Percentiles rank a stretch among this genome's conserved stretches.
Conservation (phyloP, 1,140 invertebrate species). For the Ectropis grisescens region DNA sequence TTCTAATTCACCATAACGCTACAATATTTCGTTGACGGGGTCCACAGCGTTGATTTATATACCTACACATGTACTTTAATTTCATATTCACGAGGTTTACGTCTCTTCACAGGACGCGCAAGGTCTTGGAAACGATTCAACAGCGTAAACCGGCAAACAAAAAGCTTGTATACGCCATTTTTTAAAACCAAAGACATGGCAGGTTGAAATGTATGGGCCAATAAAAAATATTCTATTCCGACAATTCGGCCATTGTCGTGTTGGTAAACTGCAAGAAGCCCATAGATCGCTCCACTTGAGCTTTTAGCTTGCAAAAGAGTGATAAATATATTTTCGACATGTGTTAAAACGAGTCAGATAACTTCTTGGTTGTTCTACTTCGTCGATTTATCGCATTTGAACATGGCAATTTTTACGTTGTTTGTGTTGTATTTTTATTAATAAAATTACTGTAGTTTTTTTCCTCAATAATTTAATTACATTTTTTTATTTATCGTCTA, state of each 20-base stretch:
- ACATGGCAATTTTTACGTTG: too few relatives aligned
- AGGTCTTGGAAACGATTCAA: constrained; percentile 58
- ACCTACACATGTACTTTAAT: constrained; percentile 69
- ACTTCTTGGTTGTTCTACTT: too few relatives aligned
- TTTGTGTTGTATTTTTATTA: too few relatives aligned
- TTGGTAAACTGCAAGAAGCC: constrained; percentile 68
- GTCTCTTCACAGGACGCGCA: constrained; percentile 44
- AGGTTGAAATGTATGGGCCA: constrained; percentile 64
- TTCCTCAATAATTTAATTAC: too few relatives aligned
- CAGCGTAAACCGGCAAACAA: constrained; percentile 70
- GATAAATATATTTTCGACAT: constrained; percentile 65
- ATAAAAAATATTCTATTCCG: constrained; percentile 68
- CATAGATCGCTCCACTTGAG: constrained; percentile 67
- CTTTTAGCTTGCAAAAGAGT: constrained; percentile 67
- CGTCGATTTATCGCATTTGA: too few relatives aligned
- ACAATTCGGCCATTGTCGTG: constrained; percentile 69
- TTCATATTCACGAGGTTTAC: constrained; percentile 67
- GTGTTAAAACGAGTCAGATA: constrained; percentile 59
- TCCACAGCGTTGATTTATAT: constrained; percentile 59
- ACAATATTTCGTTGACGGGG: constrained; percentile 60
- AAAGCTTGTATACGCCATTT: constrained; percentile 72
- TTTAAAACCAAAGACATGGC: constrained; percentile 72
- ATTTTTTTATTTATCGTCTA: too few relatives aligned
- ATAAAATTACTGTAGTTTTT: too few relatives aligned
- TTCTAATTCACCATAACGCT: constrained; percentile 70